These are phyloP conservation scores for Drosophila nikananu DNA, from an alignment of 1,140 invertebrate genomes.

Conservation along the genomic window DNA sequence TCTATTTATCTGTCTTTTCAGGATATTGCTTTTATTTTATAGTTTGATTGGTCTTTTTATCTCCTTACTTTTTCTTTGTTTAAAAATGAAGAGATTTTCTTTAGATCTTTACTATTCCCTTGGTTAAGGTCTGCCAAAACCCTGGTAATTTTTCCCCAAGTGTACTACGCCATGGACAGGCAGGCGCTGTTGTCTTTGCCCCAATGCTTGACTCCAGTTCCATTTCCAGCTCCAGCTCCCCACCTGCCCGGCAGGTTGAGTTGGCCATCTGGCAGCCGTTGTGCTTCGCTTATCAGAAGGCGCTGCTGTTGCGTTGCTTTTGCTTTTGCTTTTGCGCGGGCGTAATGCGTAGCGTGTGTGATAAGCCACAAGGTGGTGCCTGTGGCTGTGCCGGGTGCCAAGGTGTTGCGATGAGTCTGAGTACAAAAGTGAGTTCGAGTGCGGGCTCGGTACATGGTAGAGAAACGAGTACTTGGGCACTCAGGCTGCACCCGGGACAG, in stretches of 20 bases:
- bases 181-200: conserved; percentile 29
- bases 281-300: conserved; percentile 42
- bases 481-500: conserved; percentile 40
- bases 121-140: too few relatives aligned
- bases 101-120: not conserved
- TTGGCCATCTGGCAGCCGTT: conserved; percentile 54
- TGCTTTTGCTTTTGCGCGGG: conserved; percentile 44
- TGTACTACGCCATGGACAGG: conserved; percentile 35
- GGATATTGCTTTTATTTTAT: too few relatives aligned
- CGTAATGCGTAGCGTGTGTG: conserved; percentile 64
- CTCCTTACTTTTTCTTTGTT: not conserved
- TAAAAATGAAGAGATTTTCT: too few relatives aligned
- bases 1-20: too few relatives aligned
- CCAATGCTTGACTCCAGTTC: not conserved
- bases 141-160: not conserved
- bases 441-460: not conserved
- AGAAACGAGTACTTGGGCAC: conserved; percentile 30
- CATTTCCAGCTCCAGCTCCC: conserved; percentile 1
- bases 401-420: conserved; percentile 27
- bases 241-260: conserved; percentile 14
- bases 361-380: conserved; percentile 41
- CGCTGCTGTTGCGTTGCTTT: conserved; percentile 13
- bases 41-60: too few relatives aligned
- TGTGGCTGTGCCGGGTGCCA: conserved; percentile 19
- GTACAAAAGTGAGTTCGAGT: conserved; percentile 1